phyloP scores from a whole-genome alignment of 2,113 vertebrate genomes.

The mouse (Mus musculus) region DNA sequence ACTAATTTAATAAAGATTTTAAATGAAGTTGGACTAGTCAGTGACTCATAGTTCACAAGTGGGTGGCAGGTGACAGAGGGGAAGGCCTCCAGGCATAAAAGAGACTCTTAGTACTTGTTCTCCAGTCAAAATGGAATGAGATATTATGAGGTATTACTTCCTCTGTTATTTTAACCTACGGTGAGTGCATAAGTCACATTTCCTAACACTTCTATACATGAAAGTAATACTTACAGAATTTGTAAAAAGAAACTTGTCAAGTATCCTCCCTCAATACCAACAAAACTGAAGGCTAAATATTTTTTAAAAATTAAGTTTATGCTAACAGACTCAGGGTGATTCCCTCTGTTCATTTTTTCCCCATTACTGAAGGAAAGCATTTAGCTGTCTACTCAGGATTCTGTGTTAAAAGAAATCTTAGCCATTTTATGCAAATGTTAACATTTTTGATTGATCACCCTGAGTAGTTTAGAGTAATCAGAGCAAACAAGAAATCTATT shows the following conservation, averaged over 20 bases:
- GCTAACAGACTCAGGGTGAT: not conserved
- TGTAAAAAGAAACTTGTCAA: constrained; percentile 59
- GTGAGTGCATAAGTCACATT: constrained; percentile 61
- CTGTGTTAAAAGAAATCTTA: not conserved
- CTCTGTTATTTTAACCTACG: constrained; percentile 87
- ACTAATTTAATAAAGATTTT: constrained; percentile 96
- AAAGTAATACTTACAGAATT: constrained; percentile 66
- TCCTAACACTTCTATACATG: constrained; percentile 61
- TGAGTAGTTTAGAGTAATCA: not conserved
- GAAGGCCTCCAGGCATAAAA: constrained; percentile 93
- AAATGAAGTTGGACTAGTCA: constrained; percentile 91
- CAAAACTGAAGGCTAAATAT: not conserved
- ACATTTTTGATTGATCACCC: not conserved
- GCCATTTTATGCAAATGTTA: not conserved
- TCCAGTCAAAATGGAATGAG: constrained; percentile 85
- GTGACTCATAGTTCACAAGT: constrained; percentile 98
- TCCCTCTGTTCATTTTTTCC: not conserved
- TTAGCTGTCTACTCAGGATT: not conserved
- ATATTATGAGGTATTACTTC: constrained; percentile 85
- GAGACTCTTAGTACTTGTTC: constrained; percentile 88
- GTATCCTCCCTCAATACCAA: not conserved
- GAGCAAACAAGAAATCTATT: not conserved
- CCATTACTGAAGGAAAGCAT: not conserved
- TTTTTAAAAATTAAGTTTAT: constrained; percentile 44
- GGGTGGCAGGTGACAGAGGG: constrained; percentile 95